Evolutionary conservation across 2,113 vertebrate species (phyloP).

Genomic region (Mirza zaza): DNA sequence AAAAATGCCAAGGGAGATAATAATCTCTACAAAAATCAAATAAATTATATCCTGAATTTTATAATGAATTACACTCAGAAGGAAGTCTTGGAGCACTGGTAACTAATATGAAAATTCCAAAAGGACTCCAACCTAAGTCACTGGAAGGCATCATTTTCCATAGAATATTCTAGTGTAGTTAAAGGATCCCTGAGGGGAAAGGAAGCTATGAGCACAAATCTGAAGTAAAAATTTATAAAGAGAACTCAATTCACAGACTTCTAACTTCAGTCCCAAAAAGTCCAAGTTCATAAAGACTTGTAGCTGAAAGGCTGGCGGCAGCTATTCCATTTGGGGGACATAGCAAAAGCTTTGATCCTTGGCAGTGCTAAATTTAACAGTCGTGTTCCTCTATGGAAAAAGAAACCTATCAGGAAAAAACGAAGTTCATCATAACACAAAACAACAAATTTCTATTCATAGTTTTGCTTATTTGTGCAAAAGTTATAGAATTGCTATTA

Average conservation of each 20-base stretch:
- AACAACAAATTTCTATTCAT: constrained; percentile 67
- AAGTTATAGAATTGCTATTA: constrained; percentile 25
- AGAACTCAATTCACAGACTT: constrained; percentile 75
- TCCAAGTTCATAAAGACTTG: constrained; percentile 61
- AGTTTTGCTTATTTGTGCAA: constrained; percentile 16
- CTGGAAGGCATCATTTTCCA: constrained; percentile 56
- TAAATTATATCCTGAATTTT: constrained; percentile 63
- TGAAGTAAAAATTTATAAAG: constrained; percentile 74
- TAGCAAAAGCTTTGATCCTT: constrained; percentile 78
- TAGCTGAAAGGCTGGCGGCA: constrained; percentile 78
- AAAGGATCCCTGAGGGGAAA: constrained; percentile 63
- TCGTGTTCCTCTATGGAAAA: constrained; percentile 54
- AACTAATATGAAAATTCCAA: constrained; percentile 42
- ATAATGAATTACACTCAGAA: constrained; percentile 64
- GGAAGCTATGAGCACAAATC: constrained; percentile 66
- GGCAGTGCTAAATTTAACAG: constrained; percentile 79
- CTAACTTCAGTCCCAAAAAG: constrained; percentile 71
- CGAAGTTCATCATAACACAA: constrained; percentile 63
- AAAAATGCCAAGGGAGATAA: constrained; percentile 52
- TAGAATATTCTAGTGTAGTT: constrained; percentile 59
- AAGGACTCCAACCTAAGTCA: not conserved
- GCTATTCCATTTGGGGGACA: constrained; percentile 72
- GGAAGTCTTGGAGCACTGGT: not conserved
- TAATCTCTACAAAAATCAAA: constrained; percentile 46
- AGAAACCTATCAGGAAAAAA: constrained; percentile 50